Evolutionary conservation across 92 coral and sea anemone genomes (phyloP).

Genomic region (Isaurus tuberculatus): DNA sequence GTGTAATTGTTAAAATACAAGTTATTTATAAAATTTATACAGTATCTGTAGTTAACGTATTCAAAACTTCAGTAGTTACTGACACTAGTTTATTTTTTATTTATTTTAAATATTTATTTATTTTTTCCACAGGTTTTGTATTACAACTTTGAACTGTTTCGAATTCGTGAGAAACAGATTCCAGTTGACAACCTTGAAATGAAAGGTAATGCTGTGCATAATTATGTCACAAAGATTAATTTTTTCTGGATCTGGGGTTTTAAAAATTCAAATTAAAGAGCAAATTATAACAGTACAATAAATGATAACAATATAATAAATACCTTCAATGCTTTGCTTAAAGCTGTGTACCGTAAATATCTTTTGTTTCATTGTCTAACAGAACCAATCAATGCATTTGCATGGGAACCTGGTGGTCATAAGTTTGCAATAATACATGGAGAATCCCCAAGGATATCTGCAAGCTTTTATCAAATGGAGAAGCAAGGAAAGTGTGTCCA

Average conservation of each 20-base stretch:
- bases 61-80: too few species aligned
- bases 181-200: slow-evolving; percentile 97
- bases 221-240: background rate
- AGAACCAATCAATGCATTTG: slow-evolving; percentile 92
- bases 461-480: slow-evolving; percentile 91
- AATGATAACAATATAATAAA: background rate
- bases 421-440: slow-evolving; percentile 96
- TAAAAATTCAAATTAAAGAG: too few species aligned
- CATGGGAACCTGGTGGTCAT: slow-evolving; percentile 97
- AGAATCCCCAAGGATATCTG: slow-evolving; percentile 87
- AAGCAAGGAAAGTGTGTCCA: slow-evolving; percentile 90
- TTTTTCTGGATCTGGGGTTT: too few species aligned
- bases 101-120: background rate
- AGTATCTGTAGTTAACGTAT: too few species aligned
- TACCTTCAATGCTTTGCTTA: background rate
- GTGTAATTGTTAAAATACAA: too few species aligned
- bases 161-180: slow-evolving; percentile 90
- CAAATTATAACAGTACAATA: background rate
- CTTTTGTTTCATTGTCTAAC: background rate
- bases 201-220: slow-evolving; percentile 70
- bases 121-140: slow-evolving; percentile 77
- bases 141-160: slow-evolving; percentile 96
- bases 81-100: background rate
- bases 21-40: too few species aligned
- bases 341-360: background rate